Percentiles rank a stretch among this genome's conserved stretches.
Conservation (phyloP, 2,113 vertebrate genomes). For the Globicephala melas region DNA sequence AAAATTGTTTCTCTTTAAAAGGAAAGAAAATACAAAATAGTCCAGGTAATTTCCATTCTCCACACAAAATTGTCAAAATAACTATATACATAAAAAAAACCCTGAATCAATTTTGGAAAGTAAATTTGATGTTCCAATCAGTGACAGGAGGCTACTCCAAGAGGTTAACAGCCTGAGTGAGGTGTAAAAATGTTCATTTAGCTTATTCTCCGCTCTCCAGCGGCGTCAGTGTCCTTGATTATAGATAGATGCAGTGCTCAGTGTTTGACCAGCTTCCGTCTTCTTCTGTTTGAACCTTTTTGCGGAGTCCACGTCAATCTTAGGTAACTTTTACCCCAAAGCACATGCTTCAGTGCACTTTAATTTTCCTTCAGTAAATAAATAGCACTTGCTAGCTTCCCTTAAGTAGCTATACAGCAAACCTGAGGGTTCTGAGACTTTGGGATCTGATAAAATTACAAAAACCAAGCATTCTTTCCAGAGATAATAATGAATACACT, state of each 20-base stretch:
- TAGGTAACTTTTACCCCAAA: conserved; percentile 49
- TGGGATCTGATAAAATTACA: conserved; percentile 1
- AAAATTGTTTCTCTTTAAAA: conserved; percentile 5
- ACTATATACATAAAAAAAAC: background rate
- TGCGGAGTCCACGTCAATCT: conserved; percentile 45
- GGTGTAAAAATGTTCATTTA: conserved; percentile 20
- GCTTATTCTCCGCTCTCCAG: background rate
- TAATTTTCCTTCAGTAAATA: conserved; percentile 64
- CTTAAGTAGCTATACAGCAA: background rate
- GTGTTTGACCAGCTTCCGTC: background rate
- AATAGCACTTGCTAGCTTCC: conserved; percentile 5
- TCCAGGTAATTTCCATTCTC: background rate
- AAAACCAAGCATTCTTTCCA: conserved; percentile 28
- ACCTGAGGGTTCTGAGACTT: background rate
- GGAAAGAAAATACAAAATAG: conserved; percentile 9
- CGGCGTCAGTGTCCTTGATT: background rate
- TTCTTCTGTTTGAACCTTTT: conserved; percentile 33
- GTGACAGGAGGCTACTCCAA: conserved; percentile 30
- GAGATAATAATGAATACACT: background rate
- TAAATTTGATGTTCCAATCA: conserved; percentile 51
- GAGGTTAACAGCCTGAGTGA: conserved; percentile 24
- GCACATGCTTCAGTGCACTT: conserved; percentile 66
- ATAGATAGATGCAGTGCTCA: background rate
- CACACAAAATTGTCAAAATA: background rate
- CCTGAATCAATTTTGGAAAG: background rate